Evolutionary conservation across 1,140 invertebrate species (phyloP).

Genomic region (Diabrotica virgifera): DNA sequence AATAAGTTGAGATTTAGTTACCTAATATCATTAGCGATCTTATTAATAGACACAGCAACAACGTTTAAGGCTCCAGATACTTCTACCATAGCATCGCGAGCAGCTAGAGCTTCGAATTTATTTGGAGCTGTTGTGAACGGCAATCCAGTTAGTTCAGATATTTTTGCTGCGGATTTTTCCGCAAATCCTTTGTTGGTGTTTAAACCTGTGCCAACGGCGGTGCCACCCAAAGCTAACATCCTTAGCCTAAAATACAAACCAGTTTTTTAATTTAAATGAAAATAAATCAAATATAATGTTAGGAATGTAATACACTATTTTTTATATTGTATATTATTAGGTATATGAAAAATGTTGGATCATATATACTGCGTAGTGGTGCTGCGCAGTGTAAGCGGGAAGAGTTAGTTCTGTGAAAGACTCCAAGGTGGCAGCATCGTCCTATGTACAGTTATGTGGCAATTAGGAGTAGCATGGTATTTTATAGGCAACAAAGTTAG

Average conservation of each 20-base stretch:
- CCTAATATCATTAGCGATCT: constrained; percentile 96
- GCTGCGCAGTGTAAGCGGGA: too few species aligned
- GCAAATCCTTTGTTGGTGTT: constrained; percentile 84
- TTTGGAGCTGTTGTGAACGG: constrained; percentile 94
- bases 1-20: constrained; percentile 15
- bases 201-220: constrained; percentile 96
- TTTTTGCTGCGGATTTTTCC: constrained; percentile 85
- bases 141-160: constrained; percentile 72
- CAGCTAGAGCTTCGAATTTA: constrained; percentile 96
- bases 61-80: constrained; percentile 93
- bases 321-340: too few species aligned
- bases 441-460: too few species aligned
- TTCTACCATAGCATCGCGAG: constrained; percentile 94
- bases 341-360: too few species aligned
- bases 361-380: too few species aligned
- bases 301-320: too few species aligned
- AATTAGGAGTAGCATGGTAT: too few species aligned
- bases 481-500: too few species aligned
- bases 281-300: too few species aligned
- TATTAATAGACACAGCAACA: constrained; percentile 93
- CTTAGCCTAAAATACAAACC: constrained; percentile 60
- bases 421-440: too few species aligned
- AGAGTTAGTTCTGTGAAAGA: too few species aligned
- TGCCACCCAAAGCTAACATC: constrained; percentile 91
- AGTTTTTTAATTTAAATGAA: too few species aligned